These are phyloP conservation scores for Glossosoma conforme DNA, from an alignment of 1,140 invertebrate genomes.

Conservation along the genomic window DNA sequence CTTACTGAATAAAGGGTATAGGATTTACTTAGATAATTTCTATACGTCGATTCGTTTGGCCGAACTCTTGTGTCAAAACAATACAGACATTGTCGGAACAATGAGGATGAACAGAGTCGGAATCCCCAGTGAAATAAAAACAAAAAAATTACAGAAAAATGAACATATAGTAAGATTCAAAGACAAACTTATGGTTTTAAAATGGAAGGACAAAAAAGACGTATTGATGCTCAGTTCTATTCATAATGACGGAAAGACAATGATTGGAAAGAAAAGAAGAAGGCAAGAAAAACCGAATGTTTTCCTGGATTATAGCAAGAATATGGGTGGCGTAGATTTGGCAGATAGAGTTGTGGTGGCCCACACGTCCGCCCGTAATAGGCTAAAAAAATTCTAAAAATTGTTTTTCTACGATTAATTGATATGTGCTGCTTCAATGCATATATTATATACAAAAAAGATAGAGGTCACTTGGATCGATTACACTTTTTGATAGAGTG, in stretches of 20 bases:
- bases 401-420: slow-evolving; percentile 11
- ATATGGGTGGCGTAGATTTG: slow-evolving; percentile 16
- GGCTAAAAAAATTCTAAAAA: slow-evolving; percentile 12
- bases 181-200: slow-evolving; percentile 12
- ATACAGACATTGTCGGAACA: slow-evolving; percentile 11
- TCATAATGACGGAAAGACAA: slow-evolving; percentile 15
- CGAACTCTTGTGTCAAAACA: slow-evolving; percentile 11
- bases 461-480: slow-evolving; percentile 5
- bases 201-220: slow-evolving; percentile 14
- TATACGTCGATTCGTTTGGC: slow-evolving; percentile 12
- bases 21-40: slow-evolving; percentile 9
- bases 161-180: slow-evolving; percentile 8
- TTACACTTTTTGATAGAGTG: slow-evolving; percentile 5
- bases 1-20: slow-evolving; percentile 11
- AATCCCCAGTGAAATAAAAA: slow-evolving; percentile 12
- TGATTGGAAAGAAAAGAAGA: slow-evolving; percentile 13
- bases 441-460: slow-evolving; percentile 15
- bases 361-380: slow-evolving; percentile 11
- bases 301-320: slow-evolving; percentile 13
- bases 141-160: slow-evolving; percentile 5
- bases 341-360: slow-evolving; percentile 14
- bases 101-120: slow-evolving; percentile 10
- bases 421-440: slow-evolving; percentile 16
- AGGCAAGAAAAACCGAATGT: slow-evolving; percentile 14
- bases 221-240: slow-evolving; percentile 18